phyloP scores from a whole-genome alignment of 2,888 invertebrate species.

The Oscheius onirici region DNA sequence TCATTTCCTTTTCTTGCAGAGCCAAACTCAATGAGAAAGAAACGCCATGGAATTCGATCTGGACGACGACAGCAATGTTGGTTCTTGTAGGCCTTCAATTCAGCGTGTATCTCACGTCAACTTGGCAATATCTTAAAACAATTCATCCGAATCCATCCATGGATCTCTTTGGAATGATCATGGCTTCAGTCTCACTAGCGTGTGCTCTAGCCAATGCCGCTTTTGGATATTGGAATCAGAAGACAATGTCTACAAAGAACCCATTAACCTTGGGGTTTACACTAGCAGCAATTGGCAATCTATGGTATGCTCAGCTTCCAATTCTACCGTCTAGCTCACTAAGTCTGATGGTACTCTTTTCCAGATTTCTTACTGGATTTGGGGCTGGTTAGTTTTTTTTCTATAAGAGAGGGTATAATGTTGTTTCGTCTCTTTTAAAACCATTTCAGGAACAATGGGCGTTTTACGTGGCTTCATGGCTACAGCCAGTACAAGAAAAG shows the following conservation, averaged over 20 bases:
- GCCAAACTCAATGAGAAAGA: too few relatives aligned
- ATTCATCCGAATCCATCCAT: conserved; percentile 26
- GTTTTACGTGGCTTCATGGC: conserved; percentile 47
- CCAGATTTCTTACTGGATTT: conserved; percentile 46
- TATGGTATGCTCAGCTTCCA: conserved; percentile 39
- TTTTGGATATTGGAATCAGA: conserved; percentile 34
- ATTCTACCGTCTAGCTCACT: background rate
- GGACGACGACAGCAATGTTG: conserved; percentile 41
- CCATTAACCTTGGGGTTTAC: conserved; percentile 25
- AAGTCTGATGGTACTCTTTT: conserved; percentile 14
- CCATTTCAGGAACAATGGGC: conserved; percentile 46
- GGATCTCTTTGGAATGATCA: conserved; percentile 13
- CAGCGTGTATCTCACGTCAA: conserved; percentile 57
- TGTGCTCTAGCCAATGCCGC: conserved; percentile 22
- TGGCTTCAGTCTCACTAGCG: background rate
- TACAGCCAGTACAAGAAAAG: conserved; percentile 51
- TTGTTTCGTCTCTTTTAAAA: too few relatives aligned
- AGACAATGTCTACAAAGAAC: conserved; percentile 22
- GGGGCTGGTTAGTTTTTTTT: conserved; percentile 32
- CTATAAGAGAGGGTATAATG: too few relatives aligned
- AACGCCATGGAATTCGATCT: conserved; percentile 51
- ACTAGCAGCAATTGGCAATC: conserved; percentile 35
- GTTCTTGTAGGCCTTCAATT: conserved; percentile 45
- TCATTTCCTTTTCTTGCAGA: too few relatives aligned
- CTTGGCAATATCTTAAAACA: conserved; percentile 51